Evolutionary conservation across 2,888 invertebrate species (phyloP), one percentile per base, ranked within the genome.

Genomic region (Drosophila flavopinicola): DNA sequence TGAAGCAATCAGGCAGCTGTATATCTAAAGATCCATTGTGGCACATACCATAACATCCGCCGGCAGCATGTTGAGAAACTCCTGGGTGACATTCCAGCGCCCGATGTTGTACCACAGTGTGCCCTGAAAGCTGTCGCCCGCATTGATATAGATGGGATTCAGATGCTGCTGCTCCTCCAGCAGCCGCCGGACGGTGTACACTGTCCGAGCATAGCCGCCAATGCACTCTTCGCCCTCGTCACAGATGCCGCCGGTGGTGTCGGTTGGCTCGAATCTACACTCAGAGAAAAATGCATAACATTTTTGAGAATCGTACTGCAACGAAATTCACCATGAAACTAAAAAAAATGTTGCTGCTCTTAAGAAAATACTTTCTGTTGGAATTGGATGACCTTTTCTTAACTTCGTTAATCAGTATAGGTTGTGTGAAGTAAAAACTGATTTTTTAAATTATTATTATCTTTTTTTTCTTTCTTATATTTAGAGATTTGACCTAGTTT

Each of bases 111-210:
- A 96, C 95, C 96, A 97, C n/a, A 96, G 92, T 0, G 96, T 96
- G 6, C 97, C 97, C 88, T 96, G 96, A 89, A 94, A 97, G 88
- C 95, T 95, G 90, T 97, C 97, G 0, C 97, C 97, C 0, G 95
- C 96, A 87, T 96, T 96, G 53, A 97, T 90, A 29, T 96, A 93
- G 15, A 97, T 89, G 0, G 94, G 92, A 66, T 94, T 93, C 68
- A 91, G 92, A 58, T 94, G 93, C 73, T 91, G 90, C 2, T 93
- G 90, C 1, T 91, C 88, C 10, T 88, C 66, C 1, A 91, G 85
- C 32, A 93, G 80, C 17, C 90, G 88, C 6, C 91, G 91, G 15
- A 94, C 92, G 45, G 93, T 93, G 17, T 93, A 90, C 72, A 93
- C 94, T 0, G 95, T 91, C 0, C 95, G 92, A 0, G 95, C 93